These are phyloP conservation scores for Eulemur rufifrons DNA, from an alignment of 2,113 vertebrate genomes.

Conservation along the genomic window DNA sequence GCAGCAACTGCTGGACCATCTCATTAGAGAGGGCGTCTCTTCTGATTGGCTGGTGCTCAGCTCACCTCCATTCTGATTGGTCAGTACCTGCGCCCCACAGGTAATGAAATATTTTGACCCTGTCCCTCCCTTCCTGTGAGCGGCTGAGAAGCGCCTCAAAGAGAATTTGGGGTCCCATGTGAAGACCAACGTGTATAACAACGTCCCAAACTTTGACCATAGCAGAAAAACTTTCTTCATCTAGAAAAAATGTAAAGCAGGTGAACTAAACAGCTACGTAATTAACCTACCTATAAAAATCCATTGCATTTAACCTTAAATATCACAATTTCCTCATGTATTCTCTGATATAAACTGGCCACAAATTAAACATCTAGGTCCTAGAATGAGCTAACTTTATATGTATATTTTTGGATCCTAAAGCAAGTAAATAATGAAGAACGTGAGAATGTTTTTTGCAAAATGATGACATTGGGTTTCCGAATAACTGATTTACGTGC, in stretches of 20 bases:
- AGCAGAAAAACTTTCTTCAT: background rate
- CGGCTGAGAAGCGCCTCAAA: background rate
- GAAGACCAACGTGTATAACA: background rate
- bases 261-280: background rate
- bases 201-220: background rate
- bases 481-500: background rate
- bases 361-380: background rate
- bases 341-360: background rate
- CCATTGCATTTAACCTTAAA: background rate
- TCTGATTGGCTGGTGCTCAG: background rate
- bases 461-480: background rate
- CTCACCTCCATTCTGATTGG: background rate
- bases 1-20: background rate
- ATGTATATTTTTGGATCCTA: background rate
- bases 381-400: background rate
- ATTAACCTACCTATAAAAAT: background rate
- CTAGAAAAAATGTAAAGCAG: background rate
- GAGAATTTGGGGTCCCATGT: background rate
- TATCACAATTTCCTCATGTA: background rate
- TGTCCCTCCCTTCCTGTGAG: background rate
- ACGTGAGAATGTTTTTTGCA: background rate
- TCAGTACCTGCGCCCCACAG: too few species aligned
- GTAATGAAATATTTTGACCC: background rate
- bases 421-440: background rate
- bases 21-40: accelerated